Base-by-base conservation (phyloP, 2,113 vertebrate genomes). In the Mesembrinibis cayennensis region DNA sequence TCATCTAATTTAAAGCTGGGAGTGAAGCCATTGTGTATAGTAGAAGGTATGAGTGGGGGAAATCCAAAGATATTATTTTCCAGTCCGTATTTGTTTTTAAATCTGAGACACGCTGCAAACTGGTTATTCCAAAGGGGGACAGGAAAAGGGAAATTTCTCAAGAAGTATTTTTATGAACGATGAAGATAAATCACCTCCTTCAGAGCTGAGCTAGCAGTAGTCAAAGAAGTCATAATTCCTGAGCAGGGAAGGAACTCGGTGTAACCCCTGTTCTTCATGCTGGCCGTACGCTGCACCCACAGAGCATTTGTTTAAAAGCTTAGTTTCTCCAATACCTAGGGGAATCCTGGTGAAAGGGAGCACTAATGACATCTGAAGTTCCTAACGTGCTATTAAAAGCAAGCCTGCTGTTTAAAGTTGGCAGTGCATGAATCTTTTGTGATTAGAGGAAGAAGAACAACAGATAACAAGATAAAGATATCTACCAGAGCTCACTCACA, bases 11-110 rank as follows among this genome's bases (percentile, higher is more conserved):
- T 91, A 93, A 87, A 95, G 62, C 84, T 95, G 94, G 89, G 84
- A 93, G 53, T 23, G 78, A 73, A 95, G 89, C 94, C 91, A 95
- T 73, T 80, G 95, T 86, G 89, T 72, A 49, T 23, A 90, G 87
- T 30, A 73, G 78, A 95, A 94, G 67, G 76, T 89, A 92, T 50
- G 88, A 91, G 67, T 71, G 45, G 58, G 86, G 81, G 78, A 91
- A 94, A 95, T 87, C 62, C 81, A 91, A 82, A 79, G 40, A 58
- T 87, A 93, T 55, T 93, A 32, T 82, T 96, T 95, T 97, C 81
- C 79, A 92, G 84, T 81, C 74, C 14, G 0, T 87, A 93, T 79
- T 94, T 95, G 93, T 97, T 96, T 97, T 95, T 85, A 77, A 95
- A 88, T 78, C 87, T 0, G 2, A 97, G 89, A 86, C 85, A 66